Evolutionary conservation across 2,888 invertebrate species (phyloP), one percentile per base, ranked within the genome.

Genomic region (Diloba caeruleocephala): DNA sequence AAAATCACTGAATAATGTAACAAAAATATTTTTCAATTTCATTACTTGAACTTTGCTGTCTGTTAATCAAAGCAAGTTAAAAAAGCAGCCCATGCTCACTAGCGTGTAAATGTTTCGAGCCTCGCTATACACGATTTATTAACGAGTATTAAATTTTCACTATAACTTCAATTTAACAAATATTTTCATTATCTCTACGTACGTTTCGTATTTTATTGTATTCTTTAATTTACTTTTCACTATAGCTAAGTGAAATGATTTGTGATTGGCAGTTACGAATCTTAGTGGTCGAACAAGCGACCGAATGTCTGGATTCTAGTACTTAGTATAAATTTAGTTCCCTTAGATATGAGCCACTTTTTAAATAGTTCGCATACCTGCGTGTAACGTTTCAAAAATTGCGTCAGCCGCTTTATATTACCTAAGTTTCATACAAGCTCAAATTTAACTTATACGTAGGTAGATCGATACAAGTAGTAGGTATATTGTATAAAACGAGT

Each of bases 401-500:
- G 82, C 81, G 74, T 73, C 71, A 58, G 62, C 65, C 61, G 60
- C 70, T 64, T 66, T 71, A 74, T 77, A 78, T 74, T 77, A 78
- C 79, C 79, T 81, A 82, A 78, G 71, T 83, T 75, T 90, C 81
- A 85, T 90, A 90, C 87, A 92, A 92, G 92, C 92, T 93, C 92
- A 90, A 90, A 84, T 88, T 91, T 89, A 92, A 92, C 88, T 91
- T 93, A 92, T 89, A 88, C 72, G 71, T 82, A 85, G 81, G 85
- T 91, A 90, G 85, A 85, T 85, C 74, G 84, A 87, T 91, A 89
- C 75, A 84, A 85, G 81, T 87, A 84, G 78, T 79, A 85, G 84
- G 87, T 90, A 91, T 88, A 91, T 89, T 91, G 92, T 93, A 93
- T 90, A 93, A 92, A 93, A 93, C 87, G 90, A 91, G 92, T 93